Percentiles rank a stretch among this genome's conserved stretches.
phyloP scores from a whole-genome alignment of 2,797 vertebrate species.

The Stomatorhinus walkeri region DNA sequence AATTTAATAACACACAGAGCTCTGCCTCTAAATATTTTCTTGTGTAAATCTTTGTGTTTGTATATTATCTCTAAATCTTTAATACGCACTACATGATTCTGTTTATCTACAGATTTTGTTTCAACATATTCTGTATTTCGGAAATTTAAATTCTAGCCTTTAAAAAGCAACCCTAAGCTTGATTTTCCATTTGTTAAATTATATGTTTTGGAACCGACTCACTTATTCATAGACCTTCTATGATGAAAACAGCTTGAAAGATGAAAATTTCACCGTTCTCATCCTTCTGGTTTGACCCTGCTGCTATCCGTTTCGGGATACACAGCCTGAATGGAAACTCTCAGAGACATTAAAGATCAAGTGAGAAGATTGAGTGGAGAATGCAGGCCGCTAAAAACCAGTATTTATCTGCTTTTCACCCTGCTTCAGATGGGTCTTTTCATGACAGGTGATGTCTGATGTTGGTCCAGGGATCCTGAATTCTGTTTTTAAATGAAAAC shows the following conservation, averaged over 20 bases:
- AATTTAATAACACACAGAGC: neutral
- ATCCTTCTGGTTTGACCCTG: conserved; percentile 2
- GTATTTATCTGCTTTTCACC: conserved; percentile 19
- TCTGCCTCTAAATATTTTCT: neutral
- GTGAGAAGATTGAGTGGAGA: conserved; percentile 19
- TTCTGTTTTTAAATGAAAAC: conserved; percentile 29
- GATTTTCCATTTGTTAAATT: neutral
- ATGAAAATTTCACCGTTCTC: conserved; percentile 15
- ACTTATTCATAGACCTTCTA: conserved; percentile 3
- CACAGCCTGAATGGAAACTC: neutral
- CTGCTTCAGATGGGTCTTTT: conserved; percentile 31
- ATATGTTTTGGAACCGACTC: conserved; percentile 2
- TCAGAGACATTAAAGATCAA: conserved; percentile 16
- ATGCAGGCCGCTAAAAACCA: conserved; percentile 4
- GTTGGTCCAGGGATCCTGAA: conserved; percentile 34
- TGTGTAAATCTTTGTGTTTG: neutral
- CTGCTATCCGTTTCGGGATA: neutral
- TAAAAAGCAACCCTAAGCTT: neutral
- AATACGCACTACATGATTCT: neutral
- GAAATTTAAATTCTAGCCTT: neutral
- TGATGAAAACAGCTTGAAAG: conserved; percentile 5
- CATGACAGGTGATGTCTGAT: conserved; percentile 38
- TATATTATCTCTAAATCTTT: neutral
- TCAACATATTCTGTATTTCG: neutral
- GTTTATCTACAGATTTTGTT: neutral